phyloP scores from a whole-genome alignment of 92 coral and sea anemone genomes.

The Bergia puertoricense region DNA sequence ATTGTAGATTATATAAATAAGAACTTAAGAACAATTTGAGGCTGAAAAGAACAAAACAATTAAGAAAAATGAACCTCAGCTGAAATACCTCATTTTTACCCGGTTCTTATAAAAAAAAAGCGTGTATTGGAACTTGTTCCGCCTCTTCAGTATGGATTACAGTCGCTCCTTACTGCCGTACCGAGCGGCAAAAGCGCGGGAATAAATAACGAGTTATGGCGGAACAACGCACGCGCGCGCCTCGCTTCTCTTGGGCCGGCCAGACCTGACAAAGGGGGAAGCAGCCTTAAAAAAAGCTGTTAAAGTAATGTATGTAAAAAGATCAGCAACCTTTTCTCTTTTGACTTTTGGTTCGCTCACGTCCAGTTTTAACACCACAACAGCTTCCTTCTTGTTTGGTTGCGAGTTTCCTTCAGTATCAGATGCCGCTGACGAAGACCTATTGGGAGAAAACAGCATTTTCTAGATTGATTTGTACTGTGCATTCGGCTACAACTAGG shows the following conservation, averaged over 20 bases:
- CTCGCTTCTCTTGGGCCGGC: background rate
- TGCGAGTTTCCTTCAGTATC: conserved; percentile 3
- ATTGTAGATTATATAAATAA: too few species aligned
- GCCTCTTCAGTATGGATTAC: too few species aligned
- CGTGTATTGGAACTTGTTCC: too few species aligned
- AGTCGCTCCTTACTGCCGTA: too few species aligned
- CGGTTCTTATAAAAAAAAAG: background rate
- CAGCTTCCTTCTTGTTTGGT: conserved; percentile 50
- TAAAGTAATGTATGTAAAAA: background rate
- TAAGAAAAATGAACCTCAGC: too few species aligned
- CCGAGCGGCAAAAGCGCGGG: too few species aligned
- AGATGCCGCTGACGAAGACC: background rate
- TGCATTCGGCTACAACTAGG: background rate
- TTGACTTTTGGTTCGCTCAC: conserved; percentile 55
- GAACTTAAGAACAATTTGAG: too few species aligned
- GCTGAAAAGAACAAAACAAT: too few species aligned
- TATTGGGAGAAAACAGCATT: background rate
- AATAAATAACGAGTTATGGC: too few species aligned
- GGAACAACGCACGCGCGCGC: too few species aligned
- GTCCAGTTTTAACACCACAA: conserved; percentile 56
- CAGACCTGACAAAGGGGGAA: background rate
- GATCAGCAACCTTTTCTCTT: conserved; percentile 48
- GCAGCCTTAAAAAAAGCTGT: background rate
- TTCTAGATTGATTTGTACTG: background rate
- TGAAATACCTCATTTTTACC: too few species aligned